Evolutionary conservation across 2,797 vertebrate species (phyloP).

Genomic region (Margarornis squamiger): DNA sequence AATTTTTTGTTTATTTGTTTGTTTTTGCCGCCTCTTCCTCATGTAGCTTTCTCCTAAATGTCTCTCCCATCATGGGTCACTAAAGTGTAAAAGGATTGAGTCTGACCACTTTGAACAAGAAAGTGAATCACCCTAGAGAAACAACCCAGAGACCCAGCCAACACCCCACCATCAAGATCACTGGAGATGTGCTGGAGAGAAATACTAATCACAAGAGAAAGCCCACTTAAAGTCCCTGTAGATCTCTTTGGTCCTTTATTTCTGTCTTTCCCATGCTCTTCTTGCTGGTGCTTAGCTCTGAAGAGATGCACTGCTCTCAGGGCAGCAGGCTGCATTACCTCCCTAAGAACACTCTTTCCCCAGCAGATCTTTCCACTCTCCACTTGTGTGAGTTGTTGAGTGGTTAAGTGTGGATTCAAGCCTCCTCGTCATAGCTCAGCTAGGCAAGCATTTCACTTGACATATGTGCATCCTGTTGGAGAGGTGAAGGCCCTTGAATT

Average conservation of each 20-base stretch:
- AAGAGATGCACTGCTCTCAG: not conserved
- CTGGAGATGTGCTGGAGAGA: not conserved
- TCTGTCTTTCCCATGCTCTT: not conserved
- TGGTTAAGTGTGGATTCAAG: conserved; percentile 28
- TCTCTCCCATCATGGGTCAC: accelerated
- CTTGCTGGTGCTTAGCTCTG: not conserved
- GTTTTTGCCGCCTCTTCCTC: not conserved
- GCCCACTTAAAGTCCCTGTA: not conserved
- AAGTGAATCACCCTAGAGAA: not conserved
- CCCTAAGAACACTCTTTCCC: not conserved
- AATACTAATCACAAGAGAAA: not conserved
- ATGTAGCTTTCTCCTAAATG: not conserved
- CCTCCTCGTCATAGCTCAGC: conserved; percentile 10
- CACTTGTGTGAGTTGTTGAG: not conserved
- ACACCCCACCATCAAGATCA: not conserved
- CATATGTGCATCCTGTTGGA: not conserved
- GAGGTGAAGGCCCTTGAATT: not conserved
- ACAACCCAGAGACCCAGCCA: not conserved
- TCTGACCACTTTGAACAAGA: not conserved
- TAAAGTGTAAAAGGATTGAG: not conserved
- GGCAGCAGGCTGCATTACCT: not conserved
- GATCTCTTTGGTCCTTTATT: not conserved
- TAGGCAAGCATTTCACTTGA: not conserved
- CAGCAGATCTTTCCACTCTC: not conserved
- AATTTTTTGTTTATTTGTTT: not conserved